Evolutionary conservation across 2,797 vertebrate species (phyloP), one percentile per base, ranked within the genome.

Genomic region (Xerus rutilus): DNA sequence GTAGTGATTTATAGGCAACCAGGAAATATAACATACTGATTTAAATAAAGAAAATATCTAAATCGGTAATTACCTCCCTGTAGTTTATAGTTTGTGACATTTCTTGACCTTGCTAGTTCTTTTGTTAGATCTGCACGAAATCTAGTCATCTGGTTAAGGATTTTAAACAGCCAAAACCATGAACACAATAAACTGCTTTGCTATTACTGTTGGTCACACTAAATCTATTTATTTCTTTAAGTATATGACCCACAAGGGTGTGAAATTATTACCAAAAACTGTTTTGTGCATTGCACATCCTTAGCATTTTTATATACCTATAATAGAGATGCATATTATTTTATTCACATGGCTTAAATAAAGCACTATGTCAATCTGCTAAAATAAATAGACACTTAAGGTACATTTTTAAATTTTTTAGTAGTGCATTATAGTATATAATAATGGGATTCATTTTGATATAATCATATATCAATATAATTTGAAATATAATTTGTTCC

Each of bases 301-400:
- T 99, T 99, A 99, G 99, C 99, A 99, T 99, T 99, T 99, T 99
- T 99, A 99, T 99, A 99, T 98, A 97, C 99, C 99, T 99, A 99
- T 99, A 98, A 99, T 99, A 99, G 99, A 99, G 99, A 99, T 99
- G 99, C 98, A 99, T 99, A 99, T 99, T 99, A 99, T 99, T 99
- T 99, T 99, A 99, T 99, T 99, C 99, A 99, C 99, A 99, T 98
- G 98, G 99, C 99, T 99, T 99, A 99, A 99, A 99, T 99, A 99
- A 99, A 99, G 99, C 99, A 99, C 99, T 99, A 98, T 99, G 99
- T 99, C 99, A 99, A 99, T 99, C 99, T 99, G 98, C 99, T 98
- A 59, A 59, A 59, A 21, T 39, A 39, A 39, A 39, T 13, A 49
- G 12, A 49, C 12, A 49, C 14, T 49, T 49, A 39, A 39, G 49